phyloP scores from a whole-genome alignment of 2,888 invertebrate genomes.

The Synanthedon andrenaeformis region DNA sequence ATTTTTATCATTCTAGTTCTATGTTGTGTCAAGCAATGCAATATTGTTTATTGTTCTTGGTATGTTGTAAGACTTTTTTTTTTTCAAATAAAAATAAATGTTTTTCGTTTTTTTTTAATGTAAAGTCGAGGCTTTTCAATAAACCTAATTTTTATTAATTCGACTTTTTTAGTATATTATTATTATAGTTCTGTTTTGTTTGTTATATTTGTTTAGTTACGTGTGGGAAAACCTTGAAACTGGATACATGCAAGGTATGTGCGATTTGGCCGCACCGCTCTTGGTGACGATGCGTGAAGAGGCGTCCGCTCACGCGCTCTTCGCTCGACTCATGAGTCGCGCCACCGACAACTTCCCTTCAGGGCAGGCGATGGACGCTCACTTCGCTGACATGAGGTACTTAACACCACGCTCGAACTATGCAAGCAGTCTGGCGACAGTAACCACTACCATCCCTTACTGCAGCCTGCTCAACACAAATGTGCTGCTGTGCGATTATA shows the following conservation, averaged over 20 bases:
- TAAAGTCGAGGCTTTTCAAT: no score
- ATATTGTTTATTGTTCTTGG: no score
- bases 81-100: no score
- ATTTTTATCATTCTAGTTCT: neutral
- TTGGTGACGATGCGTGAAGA: conserved; percentile 94
- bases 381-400: conserved; percentile 96
- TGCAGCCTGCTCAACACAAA: no score
- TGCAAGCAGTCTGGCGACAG: neutral
- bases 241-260: conserved; percentile 98
- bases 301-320: conserved; percentile 90
- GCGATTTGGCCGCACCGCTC: conserved; percentile 93
- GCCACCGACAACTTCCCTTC: conserved; percentile 94
- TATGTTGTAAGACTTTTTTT: no score
- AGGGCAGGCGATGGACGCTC: conserved; percentile 94
- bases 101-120: no score
- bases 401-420: neutral
- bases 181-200: no score
- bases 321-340: conserved; percentile 89
- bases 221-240: conserved; percentile 95
- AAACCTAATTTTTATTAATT: no score
- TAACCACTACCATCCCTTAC: no score
- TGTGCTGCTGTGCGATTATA: no score
- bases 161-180: no score
- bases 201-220: conserved; percentile 75
- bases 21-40: no score